Evolutionary conservation across 1,140 invertebrate genomes (phyloP).

Genomic region (Mercenaria mercenaria): DNA sequence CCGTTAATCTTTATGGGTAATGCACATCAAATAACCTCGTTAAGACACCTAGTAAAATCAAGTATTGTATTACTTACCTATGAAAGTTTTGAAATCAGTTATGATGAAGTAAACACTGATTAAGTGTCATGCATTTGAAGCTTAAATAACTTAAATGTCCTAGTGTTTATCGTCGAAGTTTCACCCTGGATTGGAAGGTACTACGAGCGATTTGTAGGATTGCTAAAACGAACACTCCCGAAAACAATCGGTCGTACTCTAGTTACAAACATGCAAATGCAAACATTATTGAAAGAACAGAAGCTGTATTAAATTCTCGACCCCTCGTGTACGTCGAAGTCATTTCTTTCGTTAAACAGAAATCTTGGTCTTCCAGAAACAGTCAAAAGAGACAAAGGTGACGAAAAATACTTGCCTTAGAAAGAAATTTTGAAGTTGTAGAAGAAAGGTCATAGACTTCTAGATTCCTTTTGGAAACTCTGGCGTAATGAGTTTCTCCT

Average conservation of each 20-base stretch:
- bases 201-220: constrained; percentile 7
- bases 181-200: neutral
- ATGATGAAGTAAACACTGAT: no score
- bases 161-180: constrained; percentile 12
- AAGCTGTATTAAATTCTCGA: no score
- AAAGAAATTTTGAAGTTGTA: neutral
- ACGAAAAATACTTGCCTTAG: neutral
- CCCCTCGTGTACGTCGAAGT: neutral
- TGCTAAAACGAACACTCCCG: neutral
- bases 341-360: neutral
- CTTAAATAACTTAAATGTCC: no score
- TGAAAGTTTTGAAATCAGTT: no score
- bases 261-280: neutral
- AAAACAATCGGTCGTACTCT: neutral
- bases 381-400: neutral
- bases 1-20: no score
- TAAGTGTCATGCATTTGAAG: no score
- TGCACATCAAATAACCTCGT: no score
- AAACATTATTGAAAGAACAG: constrained; percentile 18
- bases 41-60: no score
- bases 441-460: neutral
- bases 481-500: no score
- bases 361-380: no score
- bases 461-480: neutral
- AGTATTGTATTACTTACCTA: no score